phyloP scores from a whole-genome alignment of 2,797 vertebrate genomes.

The Acipenser oxyrinchus region DNA sequence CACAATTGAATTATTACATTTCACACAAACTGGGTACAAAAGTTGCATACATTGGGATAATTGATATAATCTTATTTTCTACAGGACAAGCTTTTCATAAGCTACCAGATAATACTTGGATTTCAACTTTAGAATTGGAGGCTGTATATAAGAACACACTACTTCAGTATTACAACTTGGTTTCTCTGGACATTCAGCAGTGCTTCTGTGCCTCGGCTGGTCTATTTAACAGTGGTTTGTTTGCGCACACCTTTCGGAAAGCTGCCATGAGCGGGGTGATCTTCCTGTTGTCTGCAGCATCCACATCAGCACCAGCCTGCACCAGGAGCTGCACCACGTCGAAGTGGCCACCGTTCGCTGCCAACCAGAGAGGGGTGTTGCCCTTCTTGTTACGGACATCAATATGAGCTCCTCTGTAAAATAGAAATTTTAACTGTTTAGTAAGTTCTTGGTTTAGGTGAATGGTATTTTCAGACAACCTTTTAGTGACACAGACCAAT shows the following conservation, averaged over 20 bases:
- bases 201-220: not conserved
- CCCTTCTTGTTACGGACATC: conserved; percentile 98
- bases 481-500: too few species aligned
- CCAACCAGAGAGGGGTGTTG: conserved; percentile 94
- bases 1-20: not conserved
- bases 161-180: too few species aligned
- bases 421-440: not conserved
- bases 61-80: not conserved
- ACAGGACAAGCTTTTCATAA: not conserved
- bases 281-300: conserved; percentile 96
- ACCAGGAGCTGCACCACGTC: conserved; percentile 94
- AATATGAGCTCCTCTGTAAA: conserved; percentile 86
- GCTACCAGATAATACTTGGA: not conserved
- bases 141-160: too few species aligned
- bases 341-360: conserved; percentile 92
- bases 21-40: not conserved
- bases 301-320: conserved; percentile 90
- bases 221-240: too few species aligned
- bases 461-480: too few species aligned
- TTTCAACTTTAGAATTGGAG: not conserved
- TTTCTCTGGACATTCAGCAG: too few species aligned
- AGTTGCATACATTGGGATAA: too few species aligned
- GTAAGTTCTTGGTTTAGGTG: too few species aligned
- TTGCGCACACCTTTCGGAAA: conserved; percentile 80
- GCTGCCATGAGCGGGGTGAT: conserved; percentile 98